Conservation (phyloP, 2,797 vertebrate species). For the Lepilemur septentrionalis region DNA sequence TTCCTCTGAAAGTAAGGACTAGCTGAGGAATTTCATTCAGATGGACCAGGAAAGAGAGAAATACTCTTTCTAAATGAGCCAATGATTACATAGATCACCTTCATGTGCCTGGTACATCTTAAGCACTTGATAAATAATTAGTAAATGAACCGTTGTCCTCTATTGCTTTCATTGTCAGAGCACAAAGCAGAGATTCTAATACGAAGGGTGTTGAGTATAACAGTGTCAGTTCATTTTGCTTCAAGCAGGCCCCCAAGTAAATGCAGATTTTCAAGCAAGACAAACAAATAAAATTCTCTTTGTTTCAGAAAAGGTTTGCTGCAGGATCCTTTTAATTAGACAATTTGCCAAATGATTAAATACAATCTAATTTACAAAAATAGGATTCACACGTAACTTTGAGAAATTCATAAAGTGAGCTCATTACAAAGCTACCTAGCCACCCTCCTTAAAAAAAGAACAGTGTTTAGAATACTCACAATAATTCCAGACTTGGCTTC, state of each 20-base stretch:
- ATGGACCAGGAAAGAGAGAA: neutral
- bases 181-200: neutral
- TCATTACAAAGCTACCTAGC: neutral
- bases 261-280: neutral
- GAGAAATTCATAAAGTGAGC: neutral
- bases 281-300: neutral
- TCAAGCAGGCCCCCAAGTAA: neutral
- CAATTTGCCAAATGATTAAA: neutral
- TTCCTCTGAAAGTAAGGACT: neutral
- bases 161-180: neutral
- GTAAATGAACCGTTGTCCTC: neutral
- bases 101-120: neutral
- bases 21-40: neutral
- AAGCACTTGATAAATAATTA: neutral
- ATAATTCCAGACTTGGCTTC: neutral
- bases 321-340: neutral
- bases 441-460: neutral
- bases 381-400: neutral
- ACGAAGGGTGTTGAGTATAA: neutral
- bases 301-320: neutral
- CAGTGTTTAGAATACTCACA: neutral
- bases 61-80: neutral
- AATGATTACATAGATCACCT: neutral
- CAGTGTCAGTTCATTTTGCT: neutral
- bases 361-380: neutral